A percentile compares a stretch with the other conserved stretches of the same genome.
phyloP scores from a whole-genome alignment of 2,113 vertebrate species.

The Rhegmatorhina hoffmannsi region DNA sequence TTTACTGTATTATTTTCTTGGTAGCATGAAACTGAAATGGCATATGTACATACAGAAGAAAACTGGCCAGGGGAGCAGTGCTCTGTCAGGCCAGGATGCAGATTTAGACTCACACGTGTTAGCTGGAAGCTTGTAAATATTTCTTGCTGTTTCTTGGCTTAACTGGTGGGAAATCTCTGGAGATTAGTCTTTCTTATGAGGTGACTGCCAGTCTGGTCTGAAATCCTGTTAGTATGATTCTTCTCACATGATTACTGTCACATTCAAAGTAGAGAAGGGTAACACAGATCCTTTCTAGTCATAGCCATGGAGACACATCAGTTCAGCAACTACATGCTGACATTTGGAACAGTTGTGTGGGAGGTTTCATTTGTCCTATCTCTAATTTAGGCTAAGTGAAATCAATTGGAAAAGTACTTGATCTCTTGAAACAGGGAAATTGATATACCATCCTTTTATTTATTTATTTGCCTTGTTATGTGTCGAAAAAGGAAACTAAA shows the following conservation, averaged over 20 bases:
- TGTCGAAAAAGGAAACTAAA: neutral
- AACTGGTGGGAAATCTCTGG: conserved; percentile 37
- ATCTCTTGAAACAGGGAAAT: neutral
- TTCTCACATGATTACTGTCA: conserved; percentile 29
- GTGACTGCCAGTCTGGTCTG: conserved; percentile 20
- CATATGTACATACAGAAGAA: neutral
- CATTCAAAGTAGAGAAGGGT: neutral
- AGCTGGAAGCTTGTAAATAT: conserved; percentile 15
- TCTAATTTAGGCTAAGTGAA: neutral
- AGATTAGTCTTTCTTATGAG: conserved; percentile 33
- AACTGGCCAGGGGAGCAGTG: neutral
- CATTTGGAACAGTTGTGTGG: neutral
- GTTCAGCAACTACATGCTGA: neutral
- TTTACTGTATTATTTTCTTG: neutral
- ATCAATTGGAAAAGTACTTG: neutral
- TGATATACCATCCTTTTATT: rapidly evolving
- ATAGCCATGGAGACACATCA: neutral
- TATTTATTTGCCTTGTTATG: neutral
- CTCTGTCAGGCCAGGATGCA: neutral
- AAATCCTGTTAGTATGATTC: conserved; percentile 52
- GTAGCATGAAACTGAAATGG: neutral
- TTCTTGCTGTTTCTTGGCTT: conserved; percentile 54
- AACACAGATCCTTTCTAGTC: neutral
- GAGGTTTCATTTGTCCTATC: neutral
- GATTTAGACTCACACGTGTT: neutral